Evolutionary conservation across 2,113 vertebrate genomes (phyloP).

Genomic region (Dermatemys mawii): DNA sequence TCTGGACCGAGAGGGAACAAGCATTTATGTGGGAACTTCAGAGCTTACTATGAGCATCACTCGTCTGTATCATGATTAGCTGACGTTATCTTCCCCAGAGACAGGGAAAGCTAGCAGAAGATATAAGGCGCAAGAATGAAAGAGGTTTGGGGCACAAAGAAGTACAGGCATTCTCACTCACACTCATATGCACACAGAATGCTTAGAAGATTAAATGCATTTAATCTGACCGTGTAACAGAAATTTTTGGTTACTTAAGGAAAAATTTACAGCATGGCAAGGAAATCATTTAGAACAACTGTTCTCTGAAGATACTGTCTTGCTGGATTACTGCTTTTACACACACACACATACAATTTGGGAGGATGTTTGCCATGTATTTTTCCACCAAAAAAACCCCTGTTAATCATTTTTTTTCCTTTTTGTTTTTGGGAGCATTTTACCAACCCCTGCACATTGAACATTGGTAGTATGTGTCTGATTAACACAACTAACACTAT

Average conservation of each 20-base stretch:
- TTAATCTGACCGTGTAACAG: background rate
- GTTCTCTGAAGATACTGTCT: background rate
- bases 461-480: background rate
- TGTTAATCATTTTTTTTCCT: background rate
- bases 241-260: background rate
- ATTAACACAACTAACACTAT: background rate
- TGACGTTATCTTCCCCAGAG: background rate
- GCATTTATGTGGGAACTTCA: background rate
- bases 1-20: background rate
- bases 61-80: background rate
- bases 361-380: background rate
- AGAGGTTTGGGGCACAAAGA: background rate
- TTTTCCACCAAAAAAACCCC: background rate
- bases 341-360: background rate
- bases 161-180: background rate
- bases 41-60: background rate
- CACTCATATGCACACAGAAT: background rate
- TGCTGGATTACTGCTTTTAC: background rate
- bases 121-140: background rate
- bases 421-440: background rate
- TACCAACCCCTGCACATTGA: background rate
- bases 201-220: background rate
- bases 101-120: background rate
- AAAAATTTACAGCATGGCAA: background rate
- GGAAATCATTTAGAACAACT: background rate